Percentiles rank a stretch among this genome's conserved stretches.
These are phyloP conservation scores for Probaryconus sp. DNA, from an alignment of 1,140 invertebrate species.

Conservation along the genomic window DNA sequence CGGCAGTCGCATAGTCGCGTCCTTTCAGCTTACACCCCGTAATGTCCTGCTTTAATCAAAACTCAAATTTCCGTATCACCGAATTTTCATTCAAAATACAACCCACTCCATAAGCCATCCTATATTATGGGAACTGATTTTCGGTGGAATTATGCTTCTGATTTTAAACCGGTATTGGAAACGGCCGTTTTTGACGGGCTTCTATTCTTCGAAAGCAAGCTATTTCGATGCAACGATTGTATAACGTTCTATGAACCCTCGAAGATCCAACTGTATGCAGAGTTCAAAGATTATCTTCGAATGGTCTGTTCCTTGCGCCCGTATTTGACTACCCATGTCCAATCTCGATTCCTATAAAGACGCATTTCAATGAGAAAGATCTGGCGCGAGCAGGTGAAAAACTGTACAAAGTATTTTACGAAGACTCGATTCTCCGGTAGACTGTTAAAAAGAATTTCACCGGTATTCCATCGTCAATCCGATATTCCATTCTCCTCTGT, in stretches of 20 bases:
- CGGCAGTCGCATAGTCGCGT: conserved; percentile 29
- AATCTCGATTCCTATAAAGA: too few species aligned
- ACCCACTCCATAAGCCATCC: too few species aligned
- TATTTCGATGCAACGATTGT: neutral
- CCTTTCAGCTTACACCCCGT: conserved; percentile 16
- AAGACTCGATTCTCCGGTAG: too few species aligned
- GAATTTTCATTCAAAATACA: neutral
- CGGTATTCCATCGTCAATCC: too few species aligned
- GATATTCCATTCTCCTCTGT: too few species aligned
- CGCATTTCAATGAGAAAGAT: too few species aligned
- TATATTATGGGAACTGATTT: too few species aligned
- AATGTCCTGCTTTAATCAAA: conserved; percentile 40
- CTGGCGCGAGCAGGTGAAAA: too few species aligned
- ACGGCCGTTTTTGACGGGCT: neutral
- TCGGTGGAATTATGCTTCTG: too few species aligned
- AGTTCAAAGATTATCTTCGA: neutral
- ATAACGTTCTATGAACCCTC: neutral
- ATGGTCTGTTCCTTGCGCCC: neutral
- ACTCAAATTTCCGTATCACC: neutral
- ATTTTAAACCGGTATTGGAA: too few species aligned
- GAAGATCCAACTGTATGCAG: neutral
- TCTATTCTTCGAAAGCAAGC: conserved; percentile 1
- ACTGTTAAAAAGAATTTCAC: too few species aligned
- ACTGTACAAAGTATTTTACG: too few species aligned
- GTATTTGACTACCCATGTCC: neutral